Conservation (phyloP, 2,797 vertebrate species). For the Gymnothorax javanicus region DNA sequence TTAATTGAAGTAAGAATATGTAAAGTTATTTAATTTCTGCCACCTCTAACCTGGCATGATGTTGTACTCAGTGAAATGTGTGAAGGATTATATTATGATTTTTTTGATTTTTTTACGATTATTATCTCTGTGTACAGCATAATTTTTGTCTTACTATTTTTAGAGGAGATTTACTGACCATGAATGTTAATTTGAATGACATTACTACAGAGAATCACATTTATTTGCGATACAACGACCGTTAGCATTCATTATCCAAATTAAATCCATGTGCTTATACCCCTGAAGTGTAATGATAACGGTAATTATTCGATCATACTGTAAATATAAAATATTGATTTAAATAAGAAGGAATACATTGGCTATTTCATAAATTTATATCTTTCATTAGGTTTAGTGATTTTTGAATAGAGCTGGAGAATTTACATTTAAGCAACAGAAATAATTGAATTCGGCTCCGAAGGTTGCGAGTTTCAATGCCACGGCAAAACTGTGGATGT, state of each 20-base stretch:
- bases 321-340: neutral
- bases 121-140: neutral
- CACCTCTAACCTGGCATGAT: neutral
- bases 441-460: neutral
- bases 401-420: neutral
- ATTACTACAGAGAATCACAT: neutral
- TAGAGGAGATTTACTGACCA: neutral
- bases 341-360: neutral
- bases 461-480: neutral
- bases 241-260: neutral
- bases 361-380: neutral
- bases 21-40: constrained; percentile 4
- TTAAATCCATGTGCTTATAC: neutral
- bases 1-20: constrained; percentile 5
- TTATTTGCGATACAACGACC: neutral
- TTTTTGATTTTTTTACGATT: no score
- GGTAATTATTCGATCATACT: neutral
- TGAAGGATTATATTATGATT: no score
- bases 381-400: neutral
- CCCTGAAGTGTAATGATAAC: neutral
- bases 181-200: neutral
- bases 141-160: neutral
- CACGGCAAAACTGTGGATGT: neutral
- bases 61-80: no score
- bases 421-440: neutral